Evolutionary conservation across 2,888 invertebrate species (phyloP).

Genomic region (Candidula unifasciata): DNA sequence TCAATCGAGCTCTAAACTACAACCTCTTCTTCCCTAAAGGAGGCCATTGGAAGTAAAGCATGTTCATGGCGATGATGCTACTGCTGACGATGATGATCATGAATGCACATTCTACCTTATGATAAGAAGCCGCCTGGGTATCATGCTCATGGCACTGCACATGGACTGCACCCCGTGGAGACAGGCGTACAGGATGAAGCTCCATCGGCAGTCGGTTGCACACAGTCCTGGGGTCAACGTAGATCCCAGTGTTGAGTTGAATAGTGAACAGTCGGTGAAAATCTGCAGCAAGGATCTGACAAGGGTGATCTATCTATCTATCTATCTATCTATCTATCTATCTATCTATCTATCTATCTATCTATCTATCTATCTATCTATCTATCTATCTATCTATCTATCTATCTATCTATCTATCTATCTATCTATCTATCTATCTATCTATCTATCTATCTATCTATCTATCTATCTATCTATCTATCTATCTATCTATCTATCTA

Average conservation of each 20-base stretch:
- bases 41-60: too few species aligned
- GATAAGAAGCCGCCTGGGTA: slow-evolving; percentile 19
- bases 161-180: slow-evolving; percentile 17
- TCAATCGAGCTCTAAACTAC: too few species aligned
- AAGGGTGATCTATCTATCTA: neutral
- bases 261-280: neutral
- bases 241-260: slow-evolving; percentile 1
- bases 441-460: neutral
- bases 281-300: neutral
- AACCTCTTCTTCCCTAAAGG: too few species aligned
- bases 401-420: neutral
- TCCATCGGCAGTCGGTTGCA: slow-evolving; percentile 22
- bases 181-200: slow-evolving; percentile 35
- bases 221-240: slow-evolving; percentile 29
- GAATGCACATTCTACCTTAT: slow-evolving; percentile 16
- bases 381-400: neutral
- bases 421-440: neutral
- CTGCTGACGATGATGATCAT: too few species aligned
- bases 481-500: too few species aligned
- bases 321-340: neutral
- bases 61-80: too few species aligned
- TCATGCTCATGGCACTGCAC: neutral
- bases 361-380: neutral
- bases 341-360: neutral
- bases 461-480: neutral